Percentiles rank a stretch among this genome's conserved stretches.
These are phyloP conservation scores for Heliconius cydno DNA, from an alignment of 2,888 invertebrate species.

Conservation along the genomic window DNA sequence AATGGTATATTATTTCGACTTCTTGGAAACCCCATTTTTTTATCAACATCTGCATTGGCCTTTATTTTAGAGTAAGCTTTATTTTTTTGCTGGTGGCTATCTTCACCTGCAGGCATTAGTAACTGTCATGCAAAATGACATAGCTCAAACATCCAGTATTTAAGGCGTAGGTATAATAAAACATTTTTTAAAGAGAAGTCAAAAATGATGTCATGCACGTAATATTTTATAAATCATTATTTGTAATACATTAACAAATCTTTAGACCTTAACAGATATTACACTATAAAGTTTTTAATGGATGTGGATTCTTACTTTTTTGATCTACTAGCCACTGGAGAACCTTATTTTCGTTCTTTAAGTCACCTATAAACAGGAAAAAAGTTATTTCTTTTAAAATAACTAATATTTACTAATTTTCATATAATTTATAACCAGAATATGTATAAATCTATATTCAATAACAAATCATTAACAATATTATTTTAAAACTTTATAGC, in stretches of 20 bases:
- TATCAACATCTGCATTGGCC: conserved; percentile 81
- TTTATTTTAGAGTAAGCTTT: conserved; percentile 78
- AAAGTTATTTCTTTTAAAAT: conserved; percentile 48
- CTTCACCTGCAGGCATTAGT: conserved; percentile 85
- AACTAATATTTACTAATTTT: conserved; percentile 4
- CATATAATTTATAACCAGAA: not conserved
- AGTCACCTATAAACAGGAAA: conserved; percentile 91
- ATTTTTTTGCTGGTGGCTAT: conserved; percentile 77
- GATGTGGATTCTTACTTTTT: conserved; percentile 94
- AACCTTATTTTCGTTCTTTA: conserved; percentile 97
- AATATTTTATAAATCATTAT: conserved; percentile 65
- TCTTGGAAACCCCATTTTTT: conserved; percentile 65
- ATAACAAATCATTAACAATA: not conserved
- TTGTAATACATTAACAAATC: conserved; percentile 56
- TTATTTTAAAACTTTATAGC: not conserved
- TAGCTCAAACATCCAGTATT: conserved; percentile 82
- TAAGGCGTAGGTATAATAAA: conserved; percentile 69
- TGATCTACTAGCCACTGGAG: conserved; percentile 97
- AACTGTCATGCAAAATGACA: conserved; percentile 84
- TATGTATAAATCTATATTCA: not conserved
- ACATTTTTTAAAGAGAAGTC: conserved; percentile 61
- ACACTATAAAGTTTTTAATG: conserved; percentile 69
- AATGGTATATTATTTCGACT: conserved; percentile 55
- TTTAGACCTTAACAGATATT: conserved; percentile 57
- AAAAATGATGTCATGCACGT: conserved; percentile 83